Conservation (phyloP, 2,113 vertebrate species). For the Typhlomys cinereus region DNA sequence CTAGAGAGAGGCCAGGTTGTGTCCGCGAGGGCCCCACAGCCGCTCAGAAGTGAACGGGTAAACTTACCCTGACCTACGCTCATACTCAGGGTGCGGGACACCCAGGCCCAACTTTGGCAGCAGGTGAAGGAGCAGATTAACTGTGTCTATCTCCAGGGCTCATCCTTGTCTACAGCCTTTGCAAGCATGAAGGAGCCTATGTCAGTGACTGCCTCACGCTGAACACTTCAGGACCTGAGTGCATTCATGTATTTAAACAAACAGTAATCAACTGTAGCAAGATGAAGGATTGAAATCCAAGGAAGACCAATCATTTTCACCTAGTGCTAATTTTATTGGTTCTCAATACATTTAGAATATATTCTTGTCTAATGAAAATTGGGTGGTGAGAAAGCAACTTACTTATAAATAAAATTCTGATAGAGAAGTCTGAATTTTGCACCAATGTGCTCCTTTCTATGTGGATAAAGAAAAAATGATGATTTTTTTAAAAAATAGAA, state of each 20-base stretch:
- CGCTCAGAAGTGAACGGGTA: too few relatives aligned
- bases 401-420: not conserved
- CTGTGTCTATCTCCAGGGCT: not conserved
- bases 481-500: not conserved
- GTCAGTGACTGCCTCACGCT: not conserved
- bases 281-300: not conserved
- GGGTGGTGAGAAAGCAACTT: not conserved
- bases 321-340: not conserved
- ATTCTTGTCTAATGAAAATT: not conserved
- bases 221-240: not conserved
- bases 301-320: not conserved
- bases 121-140: rapidly evolving
- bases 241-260: not conserved
- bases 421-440: constrained; percentile 9
- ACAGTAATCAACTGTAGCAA: not conserved
- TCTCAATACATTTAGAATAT: not conserved
- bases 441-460: not conserved
- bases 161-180: not conserved
- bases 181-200: too few relatives aligned
- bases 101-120: not conserved
- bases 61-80: not conserved
- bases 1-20: not conserved
- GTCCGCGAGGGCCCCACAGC: too few relatives aligned
- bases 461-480: too few relatives aligned
- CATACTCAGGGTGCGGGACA: not conserved